phyloP scores from a whole-genome alignment of 2,113 vertebrate genomes.

The Varanus salvator region DNA sequence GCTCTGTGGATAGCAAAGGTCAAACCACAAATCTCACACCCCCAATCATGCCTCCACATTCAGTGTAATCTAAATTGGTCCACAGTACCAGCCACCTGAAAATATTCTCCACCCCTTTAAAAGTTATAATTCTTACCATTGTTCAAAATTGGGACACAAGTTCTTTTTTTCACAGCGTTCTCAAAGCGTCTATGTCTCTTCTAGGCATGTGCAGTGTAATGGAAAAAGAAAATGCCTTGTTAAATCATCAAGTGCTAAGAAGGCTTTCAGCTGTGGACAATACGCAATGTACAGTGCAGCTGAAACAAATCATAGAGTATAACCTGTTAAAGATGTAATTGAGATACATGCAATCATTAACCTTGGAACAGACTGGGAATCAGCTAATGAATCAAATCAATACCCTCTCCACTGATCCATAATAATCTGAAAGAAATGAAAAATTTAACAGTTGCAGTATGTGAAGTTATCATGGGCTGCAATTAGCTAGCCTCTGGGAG shows the following conservation, averaged over 20 bases:
- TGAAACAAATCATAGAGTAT: slow-evolving; percentile 87
- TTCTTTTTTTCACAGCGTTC: slow-evolving; percentile 49
- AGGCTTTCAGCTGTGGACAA: slow-evolving; percentile 74
- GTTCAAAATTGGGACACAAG: slow-evolving; percentile 49
- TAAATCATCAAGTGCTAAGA: slow-evolving; percentile 74
- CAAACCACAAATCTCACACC: slow-evolving; percentile 37
- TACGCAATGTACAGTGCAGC: slow-evolving; percentile 74
- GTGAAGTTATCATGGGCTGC: slow-evolving; percentile 93
- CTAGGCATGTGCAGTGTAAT: slow-evolving; percentile 68
- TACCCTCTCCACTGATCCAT: slow-evolving; percentile 98
- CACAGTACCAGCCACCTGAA: not conserved
- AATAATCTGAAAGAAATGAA: slow-evolving; percentile 99
- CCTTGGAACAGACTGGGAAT: slow-evolving; percentile 91
- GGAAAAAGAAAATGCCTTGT: slow-evolving; percentile 64
- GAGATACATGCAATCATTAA: slow-evolving; percentile 97
- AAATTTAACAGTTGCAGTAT: slow-evolving; percentile 96
- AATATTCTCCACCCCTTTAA: slow-evolving; percentile 24
- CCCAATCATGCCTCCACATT: not conserved
- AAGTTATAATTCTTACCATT: slow-evolving; percentile 35
- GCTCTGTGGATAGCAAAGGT: not conserved
- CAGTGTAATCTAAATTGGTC: slow-evolving; percentile 13
- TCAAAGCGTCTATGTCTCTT: slow-evolving; percentile 57
- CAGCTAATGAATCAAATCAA: slow-evolving; percentile 99
- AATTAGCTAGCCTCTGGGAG: slow-evolving; percentile 97
- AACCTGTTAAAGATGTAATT: slow-evolving; percentile 92